Evolutionary conservation across 2,888 invertebrate genomes (phyloP).

Genomic region (Papilio demoleus): DNA sequence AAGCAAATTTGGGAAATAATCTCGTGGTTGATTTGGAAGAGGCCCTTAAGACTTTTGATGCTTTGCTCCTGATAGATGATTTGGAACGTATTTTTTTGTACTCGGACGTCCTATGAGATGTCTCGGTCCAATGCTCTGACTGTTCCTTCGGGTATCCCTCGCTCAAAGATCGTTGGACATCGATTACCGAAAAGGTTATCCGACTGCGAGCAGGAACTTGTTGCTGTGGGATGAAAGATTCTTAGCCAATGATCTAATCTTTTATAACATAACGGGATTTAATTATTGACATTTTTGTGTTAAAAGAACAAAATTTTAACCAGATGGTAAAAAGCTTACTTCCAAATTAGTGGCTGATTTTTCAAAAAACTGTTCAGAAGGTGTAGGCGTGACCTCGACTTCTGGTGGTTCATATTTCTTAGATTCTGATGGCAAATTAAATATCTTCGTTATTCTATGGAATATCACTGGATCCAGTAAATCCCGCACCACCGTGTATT

Average conservation of each 20-base stretch:
- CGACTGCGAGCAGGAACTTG: conserved; percentile 46
- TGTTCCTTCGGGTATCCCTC: conserved; percentile 53
- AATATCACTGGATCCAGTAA: conserved; percentile 68
- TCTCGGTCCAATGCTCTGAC: conserved; percentile 58
- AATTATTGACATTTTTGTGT: too few relatives aligned
- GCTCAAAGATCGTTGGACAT: conserved; percentile 49
- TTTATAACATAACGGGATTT: too few relatives aligned
- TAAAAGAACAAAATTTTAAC: background rate
- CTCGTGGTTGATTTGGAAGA: conserved; percentile 48
- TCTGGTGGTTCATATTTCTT: conserved; percentile 57
- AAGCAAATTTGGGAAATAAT: conserved; percentile 50
- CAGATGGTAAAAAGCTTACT: conserved; percentile 43
- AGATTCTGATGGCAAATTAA: conserved; percentile 59
- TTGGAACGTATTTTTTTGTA: conserved; percentile 52
- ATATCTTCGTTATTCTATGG: conserved; percentile 68
- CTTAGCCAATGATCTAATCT: background rate
- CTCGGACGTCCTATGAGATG: conserved; percentile 48
- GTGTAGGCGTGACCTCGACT: conserved; percentile 51
- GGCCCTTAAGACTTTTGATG: conserved; percentile 48
- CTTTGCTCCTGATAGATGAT: conserved; percentile 51
- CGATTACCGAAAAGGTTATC: conserved; percentile 54
- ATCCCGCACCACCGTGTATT: conserved; percentile 60
- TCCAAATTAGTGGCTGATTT: conserved; percentile 41
- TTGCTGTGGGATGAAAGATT: background rate
- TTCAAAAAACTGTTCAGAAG: conserved; percentile 62